Conservation (phyloP, 2,888 invertebrate genomes). For the Caenorhabditis auriculariae region DNA sequence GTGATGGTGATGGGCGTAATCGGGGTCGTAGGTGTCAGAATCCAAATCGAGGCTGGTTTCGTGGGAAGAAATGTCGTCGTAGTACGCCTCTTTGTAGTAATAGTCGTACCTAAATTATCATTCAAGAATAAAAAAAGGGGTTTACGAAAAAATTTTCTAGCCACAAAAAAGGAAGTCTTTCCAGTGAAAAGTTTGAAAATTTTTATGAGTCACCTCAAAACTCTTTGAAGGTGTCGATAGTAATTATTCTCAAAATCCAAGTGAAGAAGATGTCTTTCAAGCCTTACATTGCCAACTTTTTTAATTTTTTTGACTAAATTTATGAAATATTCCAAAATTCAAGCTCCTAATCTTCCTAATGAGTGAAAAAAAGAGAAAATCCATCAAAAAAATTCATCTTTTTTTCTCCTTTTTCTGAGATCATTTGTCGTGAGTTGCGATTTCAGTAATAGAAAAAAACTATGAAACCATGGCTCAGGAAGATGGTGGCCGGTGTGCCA, state of each 20-base stretch:
- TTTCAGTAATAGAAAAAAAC: too few relatives aligned
- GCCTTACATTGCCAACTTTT: not conserved
- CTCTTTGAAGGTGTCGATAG: not conserved
- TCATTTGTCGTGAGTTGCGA: too few relatives aligned
- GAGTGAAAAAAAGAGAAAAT: too few relatives aligned
- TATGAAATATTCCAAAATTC: too few relatives aligned
- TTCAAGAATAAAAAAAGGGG: not conserved
- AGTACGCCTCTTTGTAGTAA: conserved; percentile 52
- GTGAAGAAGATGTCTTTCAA: not conserved
- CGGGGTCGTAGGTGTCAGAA: conserved; percentile 53
- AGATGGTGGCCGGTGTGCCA: conserved; percentile 47
- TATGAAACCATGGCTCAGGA: conserved; percentile 56
- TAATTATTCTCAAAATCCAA: not conserved
- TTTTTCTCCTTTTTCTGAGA: not conserved
- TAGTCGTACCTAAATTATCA: conserved; percentile 48
- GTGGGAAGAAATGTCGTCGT: conserved; percentile 47
- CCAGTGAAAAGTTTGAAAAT: not conserved
- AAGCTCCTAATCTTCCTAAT: too few relatives aligned
- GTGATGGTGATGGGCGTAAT: conserved; percentile 55
- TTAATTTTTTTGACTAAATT: not conserved
- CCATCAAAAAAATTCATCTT: too few relatives aligned
- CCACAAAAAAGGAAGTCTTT: not conserved
- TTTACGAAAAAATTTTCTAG: not conserved
- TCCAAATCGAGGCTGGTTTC: conserved; percentile 51
- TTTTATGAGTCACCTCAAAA: not conserved